Evolutionary conservation across 2,113 vertebrate species (phyloP).

Genomic region (Tetrao urogallus): DNA sequence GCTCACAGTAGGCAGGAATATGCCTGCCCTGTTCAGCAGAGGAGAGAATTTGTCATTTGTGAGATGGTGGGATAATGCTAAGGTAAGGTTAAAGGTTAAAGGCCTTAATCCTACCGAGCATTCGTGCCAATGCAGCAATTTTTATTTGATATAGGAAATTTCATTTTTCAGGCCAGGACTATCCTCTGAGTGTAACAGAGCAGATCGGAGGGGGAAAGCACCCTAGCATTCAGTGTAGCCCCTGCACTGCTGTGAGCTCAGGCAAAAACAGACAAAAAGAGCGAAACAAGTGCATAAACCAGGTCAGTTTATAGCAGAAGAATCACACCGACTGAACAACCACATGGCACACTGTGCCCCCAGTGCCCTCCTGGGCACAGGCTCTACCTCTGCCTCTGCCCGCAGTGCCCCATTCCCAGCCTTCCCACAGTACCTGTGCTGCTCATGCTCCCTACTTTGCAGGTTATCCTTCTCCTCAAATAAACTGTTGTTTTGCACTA

Average conservation of each 20-base stretch:
- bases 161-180: not conserved
- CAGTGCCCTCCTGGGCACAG: not conserved
- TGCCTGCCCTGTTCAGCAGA: not conserved
- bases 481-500: not conserved
- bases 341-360: too few relatives aligned
- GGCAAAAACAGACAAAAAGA: not conserved
- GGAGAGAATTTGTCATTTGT: not conserved
- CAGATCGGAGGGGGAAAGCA: not conserved
- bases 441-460: not conserved
- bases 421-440: not conserved
- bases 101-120: not conserved
- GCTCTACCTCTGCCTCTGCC: too few relatives aligned
- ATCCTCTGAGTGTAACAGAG: not conserved
- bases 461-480: constrained; percentile 26
- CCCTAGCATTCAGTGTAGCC: not conserved
- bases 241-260: not conserved
- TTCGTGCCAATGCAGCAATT: not conserved
- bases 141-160: not conserved
- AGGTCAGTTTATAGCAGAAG: not conserved
- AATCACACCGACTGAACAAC: not conserved
- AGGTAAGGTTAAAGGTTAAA: not conserved
- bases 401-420: too few relatives aligned
- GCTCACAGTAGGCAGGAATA: not conserved
- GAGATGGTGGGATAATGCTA: not conserved
- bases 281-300: not conserved